Evolutionary conservation across 1,140 invertebrate genomes (phyloP), one percentile per base, ranked within the genome.

Genomic region (Eueides isabella): DNA sequence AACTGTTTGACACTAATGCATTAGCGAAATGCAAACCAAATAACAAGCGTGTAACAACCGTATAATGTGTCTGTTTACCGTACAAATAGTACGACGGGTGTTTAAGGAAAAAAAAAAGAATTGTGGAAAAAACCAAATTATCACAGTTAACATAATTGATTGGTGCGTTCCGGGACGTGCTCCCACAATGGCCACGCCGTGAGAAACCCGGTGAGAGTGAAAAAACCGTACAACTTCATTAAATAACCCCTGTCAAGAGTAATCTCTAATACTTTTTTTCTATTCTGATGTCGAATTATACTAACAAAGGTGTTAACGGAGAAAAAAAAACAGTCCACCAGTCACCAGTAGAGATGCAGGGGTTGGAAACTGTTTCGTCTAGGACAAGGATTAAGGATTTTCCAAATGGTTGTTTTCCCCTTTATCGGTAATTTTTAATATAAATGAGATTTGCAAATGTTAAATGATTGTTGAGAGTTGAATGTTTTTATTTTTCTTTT

Each of bases 101-200:
- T 63, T 30, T 65, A 41, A 74, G 71, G 75, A 77, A 84, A 86
- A 84, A 86, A 77, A 76, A 23, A 2, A 16, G 12, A 16, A 4
- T 19, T 63, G 62, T 55, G 77, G 78, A 76, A 85, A 85, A 88
- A 87, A 85, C 72, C 79, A 87, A 90, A 91, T 89, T 89, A 91
- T 90, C 88, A 91, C 86, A 88, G 83, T 90, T 91, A 91, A 91
- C 85, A 88, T 92, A 92, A 92, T 91, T 91, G 90, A 92, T 91
- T 90, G 90, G 83, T 84, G 73, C 79, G 80, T 83, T 86, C 80
- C 76, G 82, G 79, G 87, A 88, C 89, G 88, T 90, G 90, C 84
- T 85, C 80, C 89, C 80, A 90, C 88, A 91, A 89, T 87, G 80
- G 77, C 71, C 76, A 70, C 71, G 78, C 70, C 89, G 89, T 92